These are phyloP conservation scores for Pterocles gutturalis DNA, from an alignment of 2,113 vertebrate species.

Conservation along the genomic window DNA sequence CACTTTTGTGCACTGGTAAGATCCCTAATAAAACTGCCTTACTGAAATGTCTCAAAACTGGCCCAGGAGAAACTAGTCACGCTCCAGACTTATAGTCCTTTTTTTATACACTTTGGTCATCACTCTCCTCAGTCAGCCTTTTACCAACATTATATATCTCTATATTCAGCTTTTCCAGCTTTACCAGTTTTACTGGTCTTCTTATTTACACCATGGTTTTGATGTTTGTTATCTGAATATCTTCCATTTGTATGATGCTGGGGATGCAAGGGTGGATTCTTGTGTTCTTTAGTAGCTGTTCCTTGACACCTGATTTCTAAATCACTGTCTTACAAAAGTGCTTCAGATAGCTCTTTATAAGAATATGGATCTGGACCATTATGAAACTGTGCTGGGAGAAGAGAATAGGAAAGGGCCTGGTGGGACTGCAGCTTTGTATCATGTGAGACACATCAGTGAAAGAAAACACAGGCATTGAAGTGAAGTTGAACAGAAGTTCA, in stretches of 20 bases:
- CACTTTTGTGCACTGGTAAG: background rate
- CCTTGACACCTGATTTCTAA: background rate
- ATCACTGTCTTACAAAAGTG: background rate
- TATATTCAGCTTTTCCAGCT: background rate
- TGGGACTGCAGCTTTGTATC: background rate
- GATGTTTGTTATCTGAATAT: background rate
- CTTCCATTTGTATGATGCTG: background rate
- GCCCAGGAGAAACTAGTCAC: background rate
- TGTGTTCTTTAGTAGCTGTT: background rate
- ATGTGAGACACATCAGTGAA: background rate
- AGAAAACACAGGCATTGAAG: background rate
- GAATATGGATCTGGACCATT: background rate
- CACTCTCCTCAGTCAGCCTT: background rate
- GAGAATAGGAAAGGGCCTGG: background rate
- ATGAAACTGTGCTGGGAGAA: background rate
- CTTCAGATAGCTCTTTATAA: background rate
- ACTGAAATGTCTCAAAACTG: background rate
- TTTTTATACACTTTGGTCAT: background rate
- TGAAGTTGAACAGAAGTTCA: background rate
- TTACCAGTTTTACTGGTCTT: constrained; percentile 9
- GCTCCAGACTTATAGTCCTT: background rate
- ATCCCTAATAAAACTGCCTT: background rate
- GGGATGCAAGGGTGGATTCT: background rate
- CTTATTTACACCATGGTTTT: background rate
- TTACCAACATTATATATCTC: background rate